Percentiles rank a stretch among this genome's conserved stretches.
phyloP scores from a whole-genome alignment of 2,888 invertebrate genomes.

The Napeogenes sylphis region DNA sequence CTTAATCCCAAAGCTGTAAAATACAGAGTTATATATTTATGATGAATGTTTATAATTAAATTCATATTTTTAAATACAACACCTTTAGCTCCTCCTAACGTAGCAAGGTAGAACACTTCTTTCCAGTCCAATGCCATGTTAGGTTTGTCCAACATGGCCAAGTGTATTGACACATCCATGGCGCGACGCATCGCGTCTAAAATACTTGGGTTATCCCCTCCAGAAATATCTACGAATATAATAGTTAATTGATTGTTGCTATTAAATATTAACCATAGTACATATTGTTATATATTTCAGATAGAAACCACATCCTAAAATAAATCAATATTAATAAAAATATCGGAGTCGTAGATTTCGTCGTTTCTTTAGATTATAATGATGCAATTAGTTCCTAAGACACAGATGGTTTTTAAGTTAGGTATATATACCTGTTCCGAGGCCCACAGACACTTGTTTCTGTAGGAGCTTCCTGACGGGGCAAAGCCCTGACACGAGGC shows the following conservation, averaged over 20 bases:
- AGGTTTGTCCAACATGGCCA: slow-evolving; percentile 68
- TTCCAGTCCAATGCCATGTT: slow-evolving; percentile 79
- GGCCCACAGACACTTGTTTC: slow-evolving; percentile 84
- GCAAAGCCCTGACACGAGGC: slow-evolving; percentile 88
- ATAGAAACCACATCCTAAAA: too few relatives aligned
- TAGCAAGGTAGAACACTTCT: slow-evolving; percentile 90
- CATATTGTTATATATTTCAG: too few relatives aligned
- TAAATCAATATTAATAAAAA: too few relatives aligned
- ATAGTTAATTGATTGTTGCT: too few relatives aligned
- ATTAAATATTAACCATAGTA: too few relatives aligned
- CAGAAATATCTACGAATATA: slow-evolving; percentile 83
- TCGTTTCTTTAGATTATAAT: too few relatives aligned
- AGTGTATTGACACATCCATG: slow-evolving; percentile 84
- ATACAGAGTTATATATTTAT: not conserved
- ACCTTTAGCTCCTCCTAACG: slow-evolving; percentile 91
- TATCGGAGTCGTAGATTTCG: too few relatives aligned
- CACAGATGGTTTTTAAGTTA: too few relatives aligned
- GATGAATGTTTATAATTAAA: too few relatives aligned
- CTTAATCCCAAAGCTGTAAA: slow-evolving; percentile 84
- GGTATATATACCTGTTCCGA: slow-evolving; percentile 85
- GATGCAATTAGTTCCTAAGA: too few relatives aligned
- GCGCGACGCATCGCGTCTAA: slow-evolving; percentile 85
- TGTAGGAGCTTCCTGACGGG: slow-evolving; percentile 82
- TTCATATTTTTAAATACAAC: slow-evolving; percentile 25
- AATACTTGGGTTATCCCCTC: slow-evolving; percentile 87